Evolutionary conservation across 2,888 invertebrate genomes (phyloP).

Genomic region (Argyresthia albistria): DNA sequence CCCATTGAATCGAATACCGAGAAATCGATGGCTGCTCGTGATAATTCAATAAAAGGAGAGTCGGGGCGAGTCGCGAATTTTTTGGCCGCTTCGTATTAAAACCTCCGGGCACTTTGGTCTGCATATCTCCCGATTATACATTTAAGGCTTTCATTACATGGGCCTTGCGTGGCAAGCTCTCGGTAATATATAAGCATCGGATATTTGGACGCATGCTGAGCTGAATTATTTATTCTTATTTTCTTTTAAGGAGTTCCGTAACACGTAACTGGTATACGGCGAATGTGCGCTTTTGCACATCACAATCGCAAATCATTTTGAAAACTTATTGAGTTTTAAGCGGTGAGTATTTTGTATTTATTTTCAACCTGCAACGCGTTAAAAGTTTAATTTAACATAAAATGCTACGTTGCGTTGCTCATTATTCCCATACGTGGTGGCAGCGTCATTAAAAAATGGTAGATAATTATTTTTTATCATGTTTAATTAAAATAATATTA

Average conservation of each 20-base stretch:
- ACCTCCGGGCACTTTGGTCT: conserved; percentile 3
- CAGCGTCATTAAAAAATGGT: too few relatives aligned
- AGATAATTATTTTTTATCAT: too few relatives aligned
- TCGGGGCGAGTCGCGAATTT: conserved; percentile 33
- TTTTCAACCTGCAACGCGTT: too few relatives aligned
- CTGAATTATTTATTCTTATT: conserved; percentile 26
- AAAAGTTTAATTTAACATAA: too few relatives aligned
- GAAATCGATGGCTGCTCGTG: conserved; percentile 41
- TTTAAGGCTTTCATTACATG: conserved; percentile 37
- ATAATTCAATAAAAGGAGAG: conserved; percentile 41
- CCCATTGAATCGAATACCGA: conserved; percentile 45
- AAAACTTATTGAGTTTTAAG: too few relatives aligned
- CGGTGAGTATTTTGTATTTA: too few relatives aligned
- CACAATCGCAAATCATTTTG: too few relatives aligned
- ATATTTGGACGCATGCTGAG: conserved; percentile 49
- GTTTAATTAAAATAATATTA: too few relatives aligned
- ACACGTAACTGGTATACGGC: not conserved
- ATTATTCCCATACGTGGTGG: too few relatives aligned
- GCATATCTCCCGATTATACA: conserved; percentile 22
- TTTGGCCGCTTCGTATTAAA: conserved; percentile 20
- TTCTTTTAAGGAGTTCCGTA: conserved; percentile 5
- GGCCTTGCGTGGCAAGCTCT: conserved; percentile 44
- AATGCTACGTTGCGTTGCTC: too few relatives aligned
- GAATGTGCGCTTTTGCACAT: too few relatives aligned
- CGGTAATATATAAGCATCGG: conserved; percentile 33